Percentiles rank a stretch among this genome's conserved stretches.
phyloP scores from a whole-genome alignment of 2,888 invertebrate species.

The Cantharis lateralis region DNA sequence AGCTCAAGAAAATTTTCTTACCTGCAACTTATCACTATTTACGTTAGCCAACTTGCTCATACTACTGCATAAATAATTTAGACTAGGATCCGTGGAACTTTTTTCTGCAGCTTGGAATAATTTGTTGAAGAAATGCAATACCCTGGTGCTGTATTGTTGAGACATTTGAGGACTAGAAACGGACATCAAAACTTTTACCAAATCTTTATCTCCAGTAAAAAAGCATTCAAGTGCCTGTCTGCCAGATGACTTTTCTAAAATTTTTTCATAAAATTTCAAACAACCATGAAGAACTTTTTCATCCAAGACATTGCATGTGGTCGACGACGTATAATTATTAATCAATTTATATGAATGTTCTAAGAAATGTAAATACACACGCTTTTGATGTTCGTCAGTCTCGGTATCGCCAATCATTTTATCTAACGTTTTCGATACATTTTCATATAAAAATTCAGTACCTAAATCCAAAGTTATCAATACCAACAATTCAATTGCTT shows the following conservation, averaged over 20 bases:
- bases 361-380: slow-evolving; percentile 67
- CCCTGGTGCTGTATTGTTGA: slow-evolving; percentile 73
- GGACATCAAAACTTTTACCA: slow-evolving; percentile 80
- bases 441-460: slow-evolving; percentile 74
- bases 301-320: slow-evolving; percentile 53
- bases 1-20: background rate
- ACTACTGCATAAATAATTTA: slow-evolving; percentile 70
- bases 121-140: slow-evolving; percentile 80
- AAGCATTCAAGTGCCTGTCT: slow-evolving; percentile 82
- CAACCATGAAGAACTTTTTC: slow-evolving; percentile 69
- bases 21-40: slow-evolving; percentile 66
- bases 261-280: slow-evolving; percentile 84
- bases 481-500: slow-evolving; percentile 70
- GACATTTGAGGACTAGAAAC: slow-evolving; percentile 76
- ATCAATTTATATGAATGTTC: slow-evolving; percentile 71
- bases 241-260: slow-evolving; percentile 81
- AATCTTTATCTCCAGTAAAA: slow-evolving; percentile 71
- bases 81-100: slow-evolving; percentile 63
- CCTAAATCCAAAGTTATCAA: slow-evolving; percentile 78
- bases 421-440: slow-evolving; percentile 65
- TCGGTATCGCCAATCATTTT: slow-evolving; percentile 67
- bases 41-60: slow-evolving; percentile 69
- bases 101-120: slow-evolving; percentile 70
- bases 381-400: slow-evolving; percentile 67
- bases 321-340: slow-evolving; percentile 61